phyloP scores from a whole-genome alignment of 2,888 invertebrate species.

The Ormyrus pomaceus region DNA sequence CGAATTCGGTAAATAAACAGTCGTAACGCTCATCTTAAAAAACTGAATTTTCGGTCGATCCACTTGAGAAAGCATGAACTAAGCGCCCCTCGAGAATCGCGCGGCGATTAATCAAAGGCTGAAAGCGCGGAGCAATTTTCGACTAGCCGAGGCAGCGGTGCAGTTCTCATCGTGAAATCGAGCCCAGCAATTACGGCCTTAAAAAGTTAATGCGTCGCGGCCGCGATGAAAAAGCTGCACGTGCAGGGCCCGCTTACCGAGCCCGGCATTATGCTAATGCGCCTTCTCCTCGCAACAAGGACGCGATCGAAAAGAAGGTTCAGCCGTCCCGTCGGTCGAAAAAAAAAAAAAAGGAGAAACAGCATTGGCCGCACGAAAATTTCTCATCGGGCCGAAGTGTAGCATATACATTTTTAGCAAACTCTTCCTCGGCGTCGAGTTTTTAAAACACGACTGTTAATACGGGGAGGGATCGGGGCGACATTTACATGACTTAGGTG shows the following conservation, averaged over 20 bases:
- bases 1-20: no score
- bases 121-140: no score
- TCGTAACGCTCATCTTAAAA: no score
- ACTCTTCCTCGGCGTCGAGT: slow-evolving; percentile 3
- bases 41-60: no score
- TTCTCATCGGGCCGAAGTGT: slow-evolving; percentile 7
- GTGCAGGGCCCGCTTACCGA: no score
- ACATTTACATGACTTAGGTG: slow-evolving; percentile 55
- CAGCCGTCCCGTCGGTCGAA: neutral
- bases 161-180: neutral
- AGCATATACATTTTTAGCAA: slow-evolving; percentile 26
- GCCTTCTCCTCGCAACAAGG: neutral
- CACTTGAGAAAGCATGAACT: no score
- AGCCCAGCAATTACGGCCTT: slow-evolving; percentile 14
- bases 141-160: no score
- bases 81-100: no score
- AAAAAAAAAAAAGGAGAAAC: neutral
- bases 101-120: no score
- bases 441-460: slow-evolving; percentile 46
- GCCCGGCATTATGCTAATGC: slow-evolving; percentile 19
- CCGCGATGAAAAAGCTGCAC: slow-evolving; percentile 10
- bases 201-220: slow-evolving; percentile 2
- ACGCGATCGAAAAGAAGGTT: neutral
- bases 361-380: neutral
- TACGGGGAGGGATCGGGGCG: slow-evolving; percentile 25